Percentiles rank a stretch among this genome's conserved stretches.
These are phyloP conservation scores for Salarias fasciatus DNA, from an alignment of 2,797 vertebrate genomes.

Conservation along the genomic window DNA sequence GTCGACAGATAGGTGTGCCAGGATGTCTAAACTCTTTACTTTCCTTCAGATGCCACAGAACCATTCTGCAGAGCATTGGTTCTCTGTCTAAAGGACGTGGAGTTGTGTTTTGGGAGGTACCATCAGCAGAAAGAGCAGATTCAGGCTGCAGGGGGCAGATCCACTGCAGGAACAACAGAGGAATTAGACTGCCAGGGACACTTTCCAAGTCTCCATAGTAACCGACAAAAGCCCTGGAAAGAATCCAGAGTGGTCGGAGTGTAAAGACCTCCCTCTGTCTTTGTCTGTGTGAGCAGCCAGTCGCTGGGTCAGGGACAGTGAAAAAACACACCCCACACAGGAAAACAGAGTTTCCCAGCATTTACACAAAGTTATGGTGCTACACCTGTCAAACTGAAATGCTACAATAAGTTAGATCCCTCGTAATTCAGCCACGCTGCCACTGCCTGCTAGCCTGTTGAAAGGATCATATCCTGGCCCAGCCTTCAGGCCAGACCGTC, in stretches of 20 bases:
- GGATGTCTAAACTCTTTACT: too few species aligned
- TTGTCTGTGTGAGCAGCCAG: slow-evolving; percentile 47
- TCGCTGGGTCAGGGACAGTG: slow-evolving; percentile 36
- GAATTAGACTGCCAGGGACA: slow-evolving; percentile 64
- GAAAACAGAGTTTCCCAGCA: background rate
- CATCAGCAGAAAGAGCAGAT: slow-evolving; percentile 33
- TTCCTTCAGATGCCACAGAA: too few species aligned
- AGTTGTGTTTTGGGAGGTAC: too few species aligned
- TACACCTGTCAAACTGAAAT: slow-evolving; percentile 1
- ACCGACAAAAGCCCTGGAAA: slow-evolving; percentile 75
- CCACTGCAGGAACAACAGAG: slow-evolving; percentile 58
- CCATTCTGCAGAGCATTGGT: too few species aligned
- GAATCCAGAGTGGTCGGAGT: slow-evolving; percentile 66
- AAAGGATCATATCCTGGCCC: slow-evolving; percentile 30
- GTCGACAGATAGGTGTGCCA: too few species aligned
- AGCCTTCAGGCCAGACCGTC: slow-evolving; percentile 46
- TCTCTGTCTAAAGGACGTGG: too few species aligned
- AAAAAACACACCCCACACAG: slow-evolving; percentile 11
- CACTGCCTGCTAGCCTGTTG: slow-evolving; percentile 26
- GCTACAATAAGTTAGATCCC: slow-evolving; percentile 1
- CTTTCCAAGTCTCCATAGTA: slow-evolving; percentile 75
- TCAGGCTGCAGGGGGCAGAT: slow-evolving; percentile 29
- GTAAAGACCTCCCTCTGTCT: slow-evolving; percentile 55
- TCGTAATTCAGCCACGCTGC: slow-evolving; percentile 10
- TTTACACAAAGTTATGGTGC: background rate